Base-by-base conservation (phyloP, 2,888 invertebrate genomes). In the Autographa gamma region DNA sequence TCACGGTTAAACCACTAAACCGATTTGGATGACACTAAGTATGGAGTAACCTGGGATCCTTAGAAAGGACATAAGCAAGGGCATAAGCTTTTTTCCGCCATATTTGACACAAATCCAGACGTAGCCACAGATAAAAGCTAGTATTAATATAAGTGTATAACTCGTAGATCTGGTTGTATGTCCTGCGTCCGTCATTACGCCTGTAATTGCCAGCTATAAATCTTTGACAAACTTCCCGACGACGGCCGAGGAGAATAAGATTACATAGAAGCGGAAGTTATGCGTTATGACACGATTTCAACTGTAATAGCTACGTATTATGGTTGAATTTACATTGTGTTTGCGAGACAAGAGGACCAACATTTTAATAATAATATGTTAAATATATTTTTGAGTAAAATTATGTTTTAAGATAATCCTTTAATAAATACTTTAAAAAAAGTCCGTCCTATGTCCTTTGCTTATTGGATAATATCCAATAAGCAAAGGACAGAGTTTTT, bases 201-300 rank as follows among this genome's bases (percentile, higher is more conserved):
- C 59, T 72, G 74, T 81, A 76, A 82, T 81, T 78, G 71, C 77
- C 63, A 63, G 64, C 69, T 69, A 80, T 80, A 82, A 80, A 80
- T 81, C 75, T 74, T 63, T 66, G 60, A 74, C 61, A 58, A 73
- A 66, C 54, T 73, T 79, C 66, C 74, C 58, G 32, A 58, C 52
- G 69, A 58, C 48, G 52, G 67, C 16, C 16, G 5, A 11, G 56
- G 34, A 48, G 68, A 54, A 43, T 61, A 54, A 52, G 25, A 63
- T 61, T 64, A 74, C 11, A 63, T 62, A 52, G 48, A 62, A 32
- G 31, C 31, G 31, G 14, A 38, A n/a, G 38, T 19, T 18, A 18
- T 54, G 54, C 54, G 19, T 19, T 54, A 54, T 18, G 19, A 19
- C 54, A 18, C 18, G 54, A 54, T 54, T 18, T 54, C 19, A 54